Conservation (phyloP, 1,140 invertebrate genomes). For the Frieseomelitta varia region DNA sequence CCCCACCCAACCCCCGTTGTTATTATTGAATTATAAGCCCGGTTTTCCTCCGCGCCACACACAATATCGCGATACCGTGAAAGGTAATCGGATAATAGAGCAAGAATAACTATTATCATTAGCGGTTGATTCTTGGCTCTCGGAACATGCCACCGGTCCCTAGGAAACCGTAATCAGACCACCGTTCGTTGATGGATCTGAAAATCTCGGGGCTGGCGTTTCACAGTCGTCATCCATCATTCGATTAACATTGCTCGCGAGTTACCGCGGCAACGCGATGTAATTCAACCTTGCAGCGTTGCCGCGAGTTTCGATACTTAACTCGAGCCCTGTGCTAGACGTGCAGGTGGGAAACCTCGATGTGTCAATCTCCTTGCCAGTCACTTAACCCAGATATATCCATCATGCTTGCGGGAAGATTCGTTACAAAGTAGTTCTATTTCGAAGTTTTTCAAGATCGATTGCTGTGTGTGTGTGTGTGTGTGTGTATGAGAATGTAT, state of each 20-base stretch:
- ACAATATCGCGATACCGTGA: background rate
- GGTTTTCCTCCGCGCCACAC: slow-evolving; percentile 33
- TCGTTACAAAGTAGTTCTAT: background rate
- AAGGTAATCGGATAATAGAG: slow-evolving; percentile 24
- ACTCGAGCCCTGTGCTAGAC: background rate
- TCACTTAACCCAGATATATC: background rate
- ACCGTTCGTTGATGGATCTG: background rate
- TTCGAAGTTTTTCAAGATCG: background rate
- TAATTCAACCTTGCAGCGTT: background rate
- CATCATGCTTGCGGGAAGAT: background rate
- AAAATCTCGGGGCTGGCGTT: background rate
- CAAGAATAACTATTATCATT: slow-evolving; percentile 42
- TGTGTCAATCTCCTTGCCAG: background rate
- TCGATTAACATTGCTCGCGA: background rate
- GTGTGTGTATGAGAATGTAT: too few relatives aligned
- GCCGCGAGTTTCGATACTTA: background rate
- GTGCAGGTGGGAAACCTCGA: background rate
- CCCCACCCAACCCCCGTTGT: slow-evolving; percentile 2
- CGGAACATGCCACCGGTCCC: background rate
- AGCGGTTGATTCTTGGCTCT: background rate
- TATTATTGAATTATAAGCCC: slow-evolving; percentile 50
- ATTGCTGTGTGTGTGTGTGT: background rate
- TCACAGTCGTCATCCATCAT: background rate
- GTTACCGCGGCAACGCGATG: background rate
- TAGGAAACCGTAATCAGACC: background rate